phyloP scores from a whole-genome alignment of 2,797 vertebrate genomes.

The Staurois parvus region DNA sequence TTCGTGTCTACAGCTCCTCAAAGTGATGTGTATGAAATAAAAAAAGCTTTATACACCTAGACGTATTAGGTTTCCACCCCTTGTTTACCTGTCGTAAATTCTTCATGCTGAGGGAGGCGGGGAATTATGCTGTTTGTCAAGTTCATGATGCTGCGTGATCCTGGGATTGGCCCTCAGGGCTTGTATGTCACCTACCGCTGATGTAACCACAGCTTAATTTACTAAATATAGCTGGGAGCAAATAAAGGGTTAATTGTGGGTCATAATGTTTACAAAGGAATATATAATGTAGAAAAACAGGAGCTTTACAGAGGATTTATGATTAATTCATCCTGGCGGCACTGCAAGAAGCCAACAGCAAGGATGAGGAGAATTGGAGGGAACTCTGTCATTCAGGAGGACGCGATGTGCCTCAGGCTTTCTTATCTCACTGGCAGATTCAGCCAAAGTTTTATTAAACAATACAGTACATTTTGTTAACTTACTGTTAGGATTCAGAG shows the following conservation, averaged over 20 bases:
- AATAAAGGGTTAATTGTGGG: slow-evolving; percentile 24
- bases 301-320: not conserved
- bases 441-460: no score
- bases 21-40: not conserved
- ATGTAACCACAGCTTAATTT: slow-evolving; percentile 23
- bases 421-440: not conserved
- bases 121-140: slow-evolving; percentile 41
- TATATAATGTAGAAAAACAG: not conserved
- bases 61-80: not conserved
- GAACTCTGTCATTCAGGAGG: not conserved
- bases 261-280: slow-evolving; percentile 4
- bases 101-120: slow-evolving; percentile 6
- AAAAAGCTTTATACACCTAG: slow-evolving; percentile 18
- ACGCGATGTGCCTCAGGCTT: not conserved
- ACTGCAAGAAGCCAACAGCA: not conserved
- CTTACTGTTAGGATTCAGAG: no score
- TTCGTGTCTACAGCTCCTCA: not conserved
- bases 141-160: slow-evolving; percentile 1
- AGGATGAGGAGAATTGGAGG: not conserved
- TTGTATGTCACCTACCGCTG: not conserved
- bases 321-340: not conserved
- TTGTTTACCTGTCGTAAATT: slow-evolving; percentile 31
- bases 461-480: no score
- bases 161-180: slow-evolving; percentile 25
- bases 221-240: slow-evolving; percentile 29